Conservation (phyloP, 1,140 invertebrate genomes). For the Atta texana region DNA sequence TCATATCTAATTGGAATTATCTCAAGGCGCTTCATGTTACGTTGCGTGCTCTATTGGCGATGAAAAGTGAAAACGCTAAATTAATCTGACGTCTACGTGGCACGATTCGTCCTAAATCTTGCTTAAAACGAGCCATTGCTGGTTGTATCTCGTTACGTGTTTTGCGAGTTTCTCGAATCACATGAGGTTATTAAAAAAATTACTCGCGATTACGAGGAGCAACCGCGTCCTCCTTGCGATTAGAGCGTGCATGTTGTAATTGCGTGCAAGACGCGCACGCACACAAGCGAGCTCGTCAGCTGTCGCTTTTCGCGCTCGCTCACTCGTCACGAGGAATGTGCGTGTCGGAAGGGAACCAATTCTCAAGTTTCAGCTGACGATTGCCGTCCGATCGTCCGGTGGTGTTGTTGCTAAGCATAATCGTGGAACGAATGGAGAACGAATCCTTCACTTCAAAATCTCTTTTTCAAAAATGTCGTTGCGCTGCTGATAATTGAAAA, state of each 20-base stretch:
- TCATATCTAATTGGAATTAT: not conserved
- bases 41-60: not conserved
- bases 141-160: not conserved
- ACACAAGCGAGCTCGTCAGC: conserved; percentile 50
- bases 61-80: conserved; percentile 27
- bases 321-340: conserved; percentile 68
- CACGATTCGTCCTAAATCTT: conserved; percentile 7
- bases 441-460: not conserved
- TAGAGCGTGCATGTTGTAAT: conserved; percentile 39
- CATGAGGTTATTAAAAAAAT: conserved; percentile 52
- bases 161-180: conserved; percentile 23
- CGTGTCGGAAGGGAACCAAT: conserved; percentile 71
- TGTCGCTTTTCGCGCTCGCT: conserved; percentile 55
- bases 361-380: conserved; percentile 73
- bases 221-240: conserved; percentile 27
- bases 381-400: not conserved
- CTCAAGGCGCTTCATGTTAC: not conserved
- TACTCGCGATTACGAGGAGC: conserved; percentile 1
- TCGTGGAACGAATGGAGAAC: not conserved
- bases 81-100: not conserved
- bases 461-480: not conserved
- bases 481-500: not conserved
- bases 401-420: conserved; percentile 68
- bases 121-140: not conserved
- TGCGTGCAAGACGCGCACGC: conserved; percentile 40